phyloP scores from a whole-genome alignment of 1,140 invertebrate genomes.

The Spodoptera litura region DNA sequence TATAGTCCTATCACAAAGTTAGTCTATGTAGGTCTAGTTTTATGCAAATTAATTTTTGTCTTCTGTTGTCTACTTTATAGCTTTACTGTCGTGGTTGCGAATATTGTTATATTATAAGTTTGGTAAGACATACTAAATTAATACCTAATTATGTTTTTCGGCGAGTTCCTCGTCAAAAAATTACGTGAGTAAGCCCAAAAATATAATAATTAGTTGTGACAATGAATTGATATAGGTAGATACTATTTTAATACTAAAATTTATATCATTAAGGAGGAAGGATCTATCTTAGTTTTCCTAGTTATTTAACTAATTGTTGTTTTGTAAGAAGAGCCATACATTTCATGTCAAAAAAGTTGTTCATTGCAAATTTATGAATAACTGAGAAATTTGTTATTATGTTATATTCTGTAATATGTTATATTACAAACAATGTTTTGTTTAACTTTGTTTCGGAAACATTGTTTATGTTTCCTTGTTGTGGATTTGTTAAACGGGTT shows the following conservation, averaged over 20 bases:
- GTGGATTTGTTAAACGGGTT: neutral
- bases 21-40: neutral
- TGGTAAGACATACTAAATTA: too few species aligned
- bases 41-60: conserved; percentile 1
- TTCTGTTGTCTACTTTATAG: neutral
- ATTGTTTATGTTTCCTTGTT: neutral
- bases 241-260: too few species aligned
- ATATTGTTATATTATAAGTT: too few species aligned
- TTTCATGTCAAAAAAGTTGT: neutral
- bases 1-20: neutral
- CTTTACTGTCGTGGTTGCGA: neutral
- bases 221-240: too few species aligned
- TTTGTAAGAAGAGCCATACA: neutral
- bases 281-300: too few species aligned
- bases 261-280: too few species aligned
- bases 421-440: neutral
- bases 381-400: neutral
- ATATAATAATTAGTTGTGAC: too few species aligned
- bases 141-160: too few species aligned
- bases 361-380: neutral
- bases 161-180: too few species aligned
- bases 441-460: conserved; percentile 14
- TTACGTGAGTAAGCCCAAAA: too few species aligned
- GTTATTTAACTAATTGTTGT: too few species aligned
- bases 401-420: neutral